Evolutionary conservation across 23 tunicate species (phyloP).

Genomic region (Styela clava): DNA sequence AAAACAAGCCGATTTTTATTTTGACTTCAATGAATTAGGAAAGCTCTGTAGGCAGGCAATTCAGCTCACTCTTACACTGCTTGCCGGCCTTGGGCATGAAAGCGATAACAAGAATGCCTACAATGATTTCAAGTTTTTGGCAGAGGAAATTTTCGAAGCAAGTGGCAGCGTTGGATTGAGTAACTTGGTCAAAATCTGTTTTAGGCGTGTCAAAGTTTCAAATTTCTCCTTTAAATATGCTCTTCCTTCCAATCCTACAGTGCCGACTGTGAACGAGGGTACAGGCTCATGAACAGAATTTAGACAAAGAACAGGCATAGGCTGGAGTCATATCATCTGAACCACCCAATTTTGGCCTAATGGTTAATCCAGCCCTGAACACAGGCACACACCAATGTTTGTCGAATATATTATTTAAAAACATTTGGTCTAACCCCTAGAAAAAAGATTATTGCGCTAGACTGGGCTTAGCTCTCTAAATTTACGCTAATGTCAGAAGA

Average conservation of each 20-base stretch:
- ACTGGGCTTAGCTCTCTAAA: no score
- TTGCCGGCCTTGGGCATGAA: conserved; percentile 33
- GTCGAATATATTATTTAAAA: no score
- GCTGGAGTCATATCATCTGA: conserved; percentile 40
- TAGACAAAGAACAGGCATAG: conserved; percentile 29
- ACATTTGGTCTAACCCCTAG: no score
- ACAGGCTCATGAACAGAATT: conserved; percentile 31
- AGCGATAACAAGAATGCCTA: conserved; percentile 30
- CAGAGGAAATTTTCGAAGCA: conserved; percentile 16
- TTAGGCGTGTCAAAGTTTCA: conserved; percentile 37
- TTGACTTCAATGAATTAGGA: conserved; percentile 35
- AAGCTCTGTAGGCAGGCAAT: conserved; percentile 18
- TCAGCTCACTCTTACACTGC: conserved; percentile 40
- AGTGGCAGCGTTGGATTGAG: conserved; percentile 29
- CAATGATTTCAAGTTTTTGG: conserved; percentile 42
- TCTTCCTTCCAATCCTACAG: conserved; percentile 34
- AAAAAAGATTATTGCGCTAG: no score
- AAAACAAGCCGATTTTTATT: conserved; percentile 27
- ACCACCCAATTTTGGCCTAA: conserved; percentile 15
- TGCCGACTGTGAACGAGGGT: conserved; percentile 27
- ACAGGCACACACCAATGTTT: no score
- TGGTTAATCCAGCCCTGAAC: conserved; percentile 4
- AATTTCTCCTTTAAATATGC: conserved; percentile 33
- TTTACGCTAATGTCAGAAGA: no score
- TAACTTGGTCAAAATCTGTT: conserved; percentile 35